Conservation (phyloP, 2,797 vertebrate genomes). For the Melanotaenia boesemani region DNA sequence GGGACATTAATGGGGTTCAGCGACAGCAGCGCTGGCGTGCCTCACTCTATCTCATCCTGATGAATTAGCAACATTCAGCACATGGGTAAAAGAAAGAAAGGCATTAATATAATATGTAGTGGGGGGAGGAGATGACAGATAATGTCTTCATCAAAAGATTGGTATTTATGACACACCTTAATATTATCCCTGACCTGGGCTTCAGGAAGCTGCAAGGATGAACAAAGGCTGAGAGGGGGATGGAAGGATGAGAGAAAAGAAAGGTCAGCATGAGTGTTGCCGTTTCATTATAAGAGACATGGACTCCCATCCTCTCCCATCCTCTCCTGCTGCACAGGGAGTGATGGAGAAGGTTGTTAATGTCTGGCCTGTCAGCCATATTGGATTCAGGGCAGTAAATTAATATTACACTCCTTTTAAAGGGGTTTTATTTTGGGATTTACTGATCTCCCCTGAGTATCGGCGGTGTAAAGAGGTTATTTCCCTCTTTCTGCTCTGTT, state of each 20-base stretch:
- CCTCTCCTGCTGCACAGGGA: slow-evolving; percentile 49
- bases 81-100: slow-evolving; percentile 57
- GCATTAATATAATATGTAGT: slow-evolving; percentile 73
- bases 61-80: slow-evolving; percentile 80
- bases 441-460: slow-evolving; percentile 74
- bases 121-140: slow-evolving; percentile 64
- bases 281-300: slow-evolving; percentile 76
- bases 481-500: slow-evolving; percentile 59
- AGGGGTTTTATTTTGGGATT: slow-evolving; percentile 79
- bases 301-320: slow-evolving; percentile 50
- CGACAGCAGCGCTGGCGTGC: slow-evolving; percentile 67
- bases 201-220: slow-evolving; percentile 53
- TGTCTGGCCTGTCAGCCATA: slow-evolving; percentile 74
- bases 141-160: slow-evolving; percentile 76
- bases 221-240: slow-evolving; percentile 49
- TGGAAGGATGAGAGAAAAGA: slow-evolving; percentile 47
- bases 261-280: slow-evolving; percentile 75
- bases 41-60: slow-evolving; percentile 79
- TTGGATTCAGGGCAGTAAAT: slow-evolving; percentile 82
- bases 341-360: slow-evolving; percentile 78
- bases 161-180: slow-evolving; percentile 74
- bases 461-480: slow-evolving; percentile 72
- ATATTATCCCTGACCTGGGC: slow-evolving; percentile 76
- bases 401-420: slow-evolving; percentile 80
- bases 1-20: slow-evolving; percentile 93